Percentiles rank a stretch among this genome's conserved stretches.
Conservation (phyloP, 2,797 vertebrate species). For the Anolis apletophallus region DNA sequence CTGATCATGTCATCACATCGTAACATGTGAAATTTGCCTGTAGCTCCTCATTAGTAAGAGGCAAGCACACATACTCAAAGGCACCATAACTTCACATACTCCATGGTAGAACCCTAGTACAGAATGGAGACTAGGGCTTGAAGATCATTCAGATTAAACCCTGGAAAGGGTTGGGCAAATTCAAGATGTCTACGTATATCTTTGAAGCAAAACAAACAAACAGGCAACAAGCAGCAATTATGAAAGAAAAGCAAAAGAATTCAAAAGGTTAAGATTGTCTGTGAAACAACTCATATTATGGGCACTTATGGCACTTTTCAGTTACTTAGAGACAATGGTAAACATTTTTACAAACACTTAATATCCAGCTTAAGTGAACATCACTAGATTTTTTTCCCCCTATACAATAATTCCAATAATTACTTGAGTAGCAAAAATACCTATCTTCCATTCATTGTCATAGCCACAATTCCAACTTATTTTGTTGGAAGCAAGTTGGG, state of each 20-base stretch:
- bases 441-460: conserved; percentile 7
- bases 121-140: not conserved
- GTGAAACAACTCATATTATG: conserved; percentile 23
- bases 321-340: conserved; percentile 41
- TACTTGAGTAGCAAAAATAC: conserved; percentile 32
- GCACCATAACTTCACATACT: not conserved
- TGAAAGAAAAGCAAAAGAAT: conserved; percentile 32
- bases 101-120: not conserved
- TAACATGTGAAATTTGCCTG: not conserved
- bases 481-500: conserved; percentile 24
- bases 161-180: conserved; percentile 1
- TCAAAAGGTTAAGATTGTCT: not conserved
- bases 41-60: not conserved
- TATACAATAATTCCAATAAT: conserved; percentile 40
- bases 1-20: not conserved
- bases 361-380: conserved; percentile 74
- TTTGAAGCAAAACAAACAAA: conserved; percentile 31
- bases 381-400: conserved; percentile 32
- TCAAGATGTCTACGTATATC: not conserved
- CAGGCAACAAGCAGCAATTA: conserved; percentile 46
- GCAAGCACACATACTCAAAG: not conserved
- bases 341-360: conserved; percentile 62
- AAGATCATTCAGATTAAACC: not conserved
- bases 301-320: conserved; percentile 21
- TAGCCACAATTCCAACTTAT: not conserved